Base-by-base conservation (phyloP, 2,888 invertebrate species). In the Amitus sp. region DNA sequence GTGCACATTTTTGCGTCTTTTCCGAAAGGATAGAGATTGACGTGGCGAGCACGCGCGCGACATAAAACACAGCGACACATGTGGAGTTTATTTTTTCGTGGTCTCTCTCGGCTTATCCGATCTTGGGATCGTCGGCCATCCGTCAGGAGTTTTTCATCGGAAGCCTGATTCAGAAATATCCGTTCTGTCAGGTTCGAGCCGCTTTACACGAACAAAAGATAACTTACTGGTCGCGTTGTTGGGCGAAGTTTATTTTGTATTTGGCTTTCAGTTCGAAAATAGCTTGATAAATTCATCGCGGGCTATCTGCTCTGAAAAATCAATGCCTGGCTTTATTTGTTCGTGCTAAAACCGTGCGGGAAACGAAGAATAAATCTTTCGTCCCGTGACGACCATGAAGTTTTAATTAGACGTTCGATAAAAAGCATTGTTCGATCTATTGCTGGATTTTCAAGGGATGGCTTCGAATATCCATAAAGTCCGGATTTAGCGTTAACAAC, bases 401-500 rank as follows among this genome's bases (percentile, higher is more conserved):
- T 23, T 43, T 23, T 43, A 23, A 43, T 43, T 13, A 12, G 18
- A 39, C 2, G 45, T 27, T 5, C 20, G 10, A 13, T 18, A 42
- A 28, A 53, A 46, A 53, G 23, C 17, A 17, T 20, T 12, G 7
- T 15, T n/a, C 42, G 55, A 55, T 59, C 52, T 57, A 67, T 64
- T 60, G 48, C 46, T 27, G 18, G 47, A 10, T 52, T 47, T 60
- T 40, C 43, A 13, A 27, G 51, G 40, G 61, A 57, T 61, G 63
- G 62, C 59, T 65, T 63, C 37, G 27, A 60, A 66, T 43, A 47
- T 37, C 42, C 27, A 58, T 54, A 48, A 55, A 56, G 62, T 7
- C 58, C 55, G 61, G 67, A 68, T 70, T 70, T 70, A 64, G 63
- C 64, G 60, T 65, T 65, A 70, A 71, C 68, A 69, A 71, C 62